Percentiles rank a stretch among this genome's conserved stretches.
These are phyloP conservation scores for Tachysurus fulvidraco DNA, from an alignment of 2,113 vertebrate species.

Conservation along the genomic window DNA sequence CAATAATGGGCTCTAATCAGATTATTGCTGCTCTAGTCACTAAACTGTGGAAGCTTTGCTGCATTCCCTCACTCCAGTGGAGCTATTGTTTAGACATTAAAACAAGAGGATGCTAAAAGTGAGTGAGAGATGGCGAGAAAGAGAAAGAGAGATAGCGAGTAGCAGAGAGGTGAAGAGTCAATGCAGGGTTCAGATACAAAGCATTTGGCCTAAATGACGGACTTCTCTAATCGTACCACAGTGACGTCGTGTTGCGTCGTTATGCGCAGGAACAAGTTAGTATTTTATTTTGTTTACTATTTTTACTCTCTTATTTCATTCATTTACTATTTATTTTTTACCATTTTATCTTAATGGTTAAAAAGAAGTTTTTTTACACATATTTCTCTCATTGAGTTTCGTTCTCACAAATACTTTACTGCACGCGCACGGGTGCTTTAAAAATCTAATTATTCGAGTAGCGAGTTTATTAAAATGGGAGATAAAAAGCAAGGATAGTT, in stretches of 20 bases:
- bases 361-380: not conserved
- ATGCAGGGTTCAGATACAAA: not conserved
- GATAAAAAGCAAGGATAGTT: too few relatives aligned
- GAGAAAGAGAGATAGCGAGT: not conserved
- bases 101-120: slow-evolving; percentile 52
- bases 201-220: not conserved
- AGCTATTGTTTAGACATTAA: slow-evolving; percentile 68
- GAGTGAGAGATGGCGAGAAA: not conserved
- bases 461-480: not conserved
- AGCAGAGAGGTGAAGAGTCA: not conserved
- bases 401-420: not conserved
- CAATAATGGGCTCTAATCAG: slow-evolving; percentile 61
- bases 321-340: too few relatives aligned
- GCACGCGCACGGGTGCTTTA: not conserved
- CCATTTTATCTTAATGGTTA: not conserved
- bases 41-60: slow-evolving; percentile 33
- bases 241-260: not conserved
- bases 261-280: not conserved
- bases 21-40: slow-evolving; percentile 65
- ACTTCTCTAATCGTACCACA: not conserved
- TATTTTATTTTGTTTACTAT: too few relatives aligned
- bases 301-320: too few relatives aligned
- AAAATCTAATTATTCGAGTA: not conserved
- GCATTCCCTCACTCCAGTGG: slow-evolving; percentile 53
- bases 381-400: not conserved